A percentile compares a stretch with the other conserved stretches of the same genome.
These are phyloP conservation scores for Chydorus sphaericus DNA, from an alignment of 2,888 invertebrate species.

Conservation along the genomic window DNA sequence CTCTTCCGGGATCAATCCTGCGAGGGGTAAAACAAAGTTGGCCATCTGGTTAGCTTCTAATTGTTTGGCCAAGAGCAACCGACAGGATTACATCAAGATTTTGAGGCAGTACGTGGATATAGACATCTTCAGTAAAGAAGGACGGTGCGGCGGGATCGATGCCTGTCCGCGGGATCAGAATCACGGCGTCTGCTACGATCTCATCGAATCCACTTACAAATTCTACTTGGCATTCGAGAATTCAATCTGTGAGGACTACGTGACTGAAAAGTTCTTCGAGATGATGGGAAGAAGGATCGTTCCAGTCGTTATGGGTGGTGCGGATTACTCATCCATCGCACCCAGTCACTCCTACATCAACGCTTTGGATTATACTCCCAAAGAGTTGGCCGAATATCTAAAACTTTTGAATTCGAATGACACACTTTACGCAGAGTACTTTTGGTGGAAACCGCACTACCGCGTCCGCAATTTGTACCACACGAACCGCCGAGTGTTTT, in stretches of 20 bases:
- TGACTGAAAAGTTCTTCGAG: conserved; percentile 89
- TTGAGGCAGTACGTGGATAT: background rate
- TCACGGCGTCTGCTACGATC: conserved; percentile 50
- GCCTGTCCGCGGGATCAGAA: background rate
- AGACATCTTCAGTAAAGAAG: conserved; percentile 5
- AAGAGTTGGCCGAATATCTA: conserved; percentile 73
- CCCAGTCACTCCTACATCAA: conserved; percentile 87
- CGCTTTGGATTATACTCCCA: conserved; percentile 84
- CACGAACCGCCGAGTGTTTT: conserved; percentile 7
- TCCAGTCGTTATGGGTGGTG: conserved; percentile 92
- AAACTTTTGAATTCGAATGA: conserved; percentile 72
- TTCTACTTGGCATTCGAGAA: conserved; percentile 96
- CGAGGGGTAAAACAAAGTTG: conserved; percentile 10
- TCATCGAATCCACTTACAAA: conserved; percentile 83
- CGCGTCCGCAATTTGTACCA: conserved; percentile 1
- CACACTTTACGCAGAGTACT: conserved; percentile 82
- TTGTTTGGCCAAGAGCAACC: background rate
- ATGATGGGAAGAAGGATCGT: conserved; percentile 54
- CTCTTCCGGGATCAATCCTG: background rate
- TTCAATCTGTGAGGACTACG: conserved; percentile 88
- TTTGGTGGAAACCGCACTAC: conserved; percentile 54
- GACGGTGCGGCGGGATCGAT: background rate
- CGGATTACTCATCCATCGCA: conserved; percentile 75
- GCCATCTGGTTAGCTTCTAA: conserved; percentile 38
- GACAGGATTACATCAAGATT: background rate